phyloP scores from a whole-genome alignment of 2,888 invertebrate genomes.

The Tiliacea citrago region DNA sequence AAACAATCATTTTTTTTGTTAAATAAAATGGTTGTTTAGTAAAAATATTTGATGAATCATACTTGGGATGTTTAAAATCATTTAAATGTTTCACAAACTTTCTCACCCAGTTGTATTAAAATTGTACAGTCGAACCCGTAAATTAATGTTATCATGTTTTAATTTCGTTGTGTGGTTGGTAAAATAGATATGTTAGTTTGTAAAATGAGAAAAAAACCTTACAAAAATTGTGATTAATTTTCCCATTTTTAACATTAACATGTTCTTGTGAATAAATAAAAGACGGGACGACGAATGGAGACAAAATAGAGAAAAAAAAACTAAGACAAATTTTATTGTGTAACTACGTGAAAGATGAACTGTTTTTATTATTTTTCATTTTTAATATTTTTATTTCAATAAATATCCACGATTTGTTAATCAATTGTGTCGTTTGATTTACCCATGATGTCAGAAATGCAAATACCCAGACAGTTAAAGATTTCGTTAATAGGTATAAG shows the following conservation, averaged over 20 bases:
- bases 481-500: not conserved
- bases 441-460: not conserved
- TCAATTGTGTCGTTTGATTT: constrained; percentile 82
- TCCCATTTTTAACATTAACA: constrained; percentile 34
- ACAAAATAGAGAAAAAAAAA: constrained; percentile 85
- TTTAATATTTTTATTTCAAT: constrained; percentile 91
- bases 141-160: constrained; percentile 57
- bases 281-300: constrained; percentile 76
- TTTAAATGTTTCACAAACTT: constrained; percentile 46
- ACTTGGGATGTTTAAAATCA: constrained; percentile 52
- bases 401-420: constrained; percentile 91
- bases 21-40: constrained; percentile 39
- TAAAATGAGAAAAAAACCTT: constrained; percentile 52
- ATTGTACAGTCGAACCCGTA: constrained; percentile 58
- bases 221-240: constrained; percentile 41
- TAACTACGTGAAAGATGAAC: constrained; percentile 89
- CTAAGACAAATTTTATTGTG: constrained; percentile 90
- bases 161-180: constrained; percentile 64
- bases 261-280: constrained; percentile 41
- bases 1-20: constrained; percentile 28
- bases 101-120: constrained; percentile 49
- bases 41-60: constrained; percentile 62
- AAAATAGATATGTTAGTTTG: constrained; percentile 58
- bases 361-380: constrained; percentile 91
- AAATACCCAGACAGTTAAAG: not conserved